Evolutionary conservation across 2,888 invertebrate species (phyloP).

Genomic region (Seladonia tumulorum): DNA sequence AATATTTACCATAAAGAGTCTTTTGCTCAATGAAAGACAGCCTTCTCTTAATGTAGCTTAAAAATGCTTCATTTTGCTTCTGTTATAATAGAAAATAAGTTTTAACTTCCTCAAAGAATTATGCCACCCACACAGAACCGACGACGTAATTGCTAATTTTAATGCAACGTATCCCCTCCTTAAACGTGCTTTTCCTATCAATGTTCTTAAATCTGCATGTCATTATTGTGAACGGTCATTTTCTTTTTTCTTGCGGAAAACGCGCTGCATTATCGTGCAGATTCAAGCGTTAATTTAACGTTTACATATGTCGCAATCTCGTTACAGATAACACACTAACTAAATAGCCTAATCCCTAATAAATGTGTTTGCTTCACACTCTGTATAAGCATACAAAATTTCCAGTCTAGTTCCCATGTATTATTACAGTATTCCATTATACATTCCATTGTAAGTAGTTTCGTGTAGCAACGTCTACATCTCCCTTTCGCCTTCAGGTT

Average conservation of each 20-base stretch:
- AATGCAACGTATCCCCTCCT: not conserved
- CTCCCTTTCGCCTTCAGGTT: not conserved
- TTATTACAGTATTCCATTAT: slow-evolving; percentile 2
- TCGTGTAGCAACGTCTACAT: not conserved
- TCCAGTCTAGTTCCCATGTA: not conserved
- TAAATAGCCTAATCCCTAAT: not conserved
- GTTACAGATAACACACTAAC: not conserved
- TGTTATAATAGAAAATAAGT: not conserved
- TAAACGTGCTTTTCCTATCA: too few species aligned
- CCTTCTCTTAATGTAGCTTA: too few species aligned
- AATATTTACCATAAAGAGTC: too few species aligned
- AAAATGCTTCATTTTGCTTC: too few species aligned
- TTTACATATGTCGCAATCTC: not conserved
- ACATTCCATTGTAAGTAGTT: slow-evolving; percentile 4
- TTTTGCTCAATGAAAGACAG: too few species aligned
- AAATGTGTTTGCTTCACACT: not conserved
- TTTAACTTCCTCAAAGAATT: not conserved
- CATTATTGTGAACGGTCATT: not conserved
- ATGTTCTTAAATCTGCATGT: too few species aligned
- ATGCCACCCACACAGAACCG: too few species aligned
- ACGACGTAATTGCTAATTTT: too few species aligned
- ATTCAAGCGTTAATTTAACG: not conserved
- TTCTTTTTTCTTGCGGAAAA: not conserved
- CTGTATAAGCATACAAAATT: slow-evolving; percentile 2
- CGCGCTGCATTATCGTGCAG: not conserved